A percentile compares a stretch with the other conserved stretches of the same genome.
These are phyloP conservation scores for Chloroclystis v-ata DNA, from an alignment of 2,888 invertebrate genomes.

Conservation along the genomic window DNA sequence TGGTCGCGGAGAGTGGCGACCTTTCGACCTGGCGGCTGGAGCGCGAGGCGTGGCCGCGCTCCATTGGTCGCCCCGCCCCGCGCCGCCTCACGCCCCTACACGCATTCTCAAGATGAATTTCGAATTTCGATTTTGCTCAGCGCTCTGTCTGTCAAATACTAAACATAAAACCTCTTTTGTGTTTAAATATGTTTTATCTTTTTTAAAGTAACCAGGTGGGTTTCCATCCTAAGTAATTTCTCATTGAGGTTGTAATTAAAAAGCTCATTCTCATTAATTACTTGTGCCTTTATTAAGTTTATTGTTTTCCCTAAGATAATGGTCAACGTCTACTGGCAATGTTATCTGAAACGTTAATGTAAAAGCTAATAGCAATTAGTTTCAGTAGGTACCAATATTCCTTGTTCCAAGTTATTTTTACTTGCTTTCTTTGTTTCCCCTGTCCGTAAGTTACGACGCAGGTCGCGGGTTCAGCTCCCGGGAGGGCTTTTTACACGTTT, in stretches of 20 bases:
- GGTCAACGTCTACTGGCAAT: neutral
- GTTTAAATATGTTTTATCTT: constrained; percentile 20
- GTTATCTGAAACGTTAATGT: neutral
- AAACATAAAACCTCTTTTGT: constrained; percentile 22
- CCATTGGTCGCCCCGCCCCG: constrained; percentile 66
- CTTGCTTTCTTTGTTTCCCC: constrained; percentile 9
- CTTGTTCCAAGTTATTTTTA: constrained; percentile 12
- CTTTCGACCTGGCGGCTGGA: constrained; percentile 65
- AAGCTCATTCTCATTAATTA: too few relatives aligned
- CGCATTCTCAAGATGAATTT: constrained; percentile 37
- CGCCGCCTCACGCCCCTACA: constrained; percentile 49
- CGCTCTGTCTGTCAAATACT: constrained; percentile 27
- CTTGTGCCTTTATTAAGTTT: neutral
- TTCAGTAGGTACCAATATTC: too few relatives aligned
- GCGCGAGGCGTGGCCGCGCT: constrained; percentile 71
- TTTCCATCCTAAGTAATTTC: too few relatives aligned
- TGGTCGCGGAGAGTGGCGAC: constrained; percentile 53
- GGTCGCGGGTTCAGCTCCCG: constrained; percentile 31
- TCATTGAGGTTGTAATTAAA: too few relatives aligned
- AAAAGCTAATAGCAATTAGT: neutral
- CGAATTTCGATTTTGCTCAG: constrained; percentile 38
- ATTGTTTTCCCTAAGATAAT: constrained; percentile 8
- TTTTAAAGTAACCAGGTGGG: constrained; percentile 8
- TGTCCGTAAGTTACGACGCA: constrained; percentile 24
- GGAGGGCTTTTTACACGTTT: constrained; percentile 52